Evolutionary conservation across 2,888 invertebrate species (phyloP).

Genomic region (Leucophenga montana): DNA sequence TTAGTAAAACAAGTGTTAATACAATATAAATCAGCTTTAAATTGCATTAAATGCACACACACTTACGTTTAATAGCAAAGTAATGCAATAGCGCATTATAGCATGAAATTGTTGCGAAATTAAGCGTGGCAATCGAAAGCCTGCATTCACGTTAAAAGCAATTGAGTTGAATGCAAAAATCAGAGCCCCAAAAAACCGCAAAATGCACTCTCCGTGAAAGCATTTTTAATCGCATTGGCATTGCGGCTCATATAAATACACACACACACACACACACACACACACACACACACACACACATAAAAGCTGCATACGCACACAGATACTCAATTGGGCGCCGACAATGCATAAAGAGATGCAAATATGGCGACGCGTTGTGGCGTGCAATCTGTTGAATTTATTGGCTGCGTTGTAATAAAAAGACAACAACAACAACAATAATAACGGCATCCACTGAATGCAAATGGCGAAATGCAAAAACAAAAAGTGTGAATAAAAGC

Average conservation of each 20-base stretch:
- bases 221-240: conserved; percentile 63
- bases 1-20: neutral
- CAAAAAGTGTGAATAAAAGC: conserved; percentile 40
- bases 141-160: neutral
- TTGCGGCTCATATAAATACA: neutral
- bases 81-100: too few relatives aligned
- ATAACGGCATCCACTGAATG: conserved; percentile 25
- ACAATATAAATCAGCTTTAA: neutral
- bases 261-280: conserved; percentile 13
- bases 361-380: conserved; percentile 13
- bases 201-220: conserved; percentile 65
- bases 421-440: conserved; percentile 22
- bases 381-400: conserved; percentile 64
- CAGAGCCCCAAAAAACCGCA: conserved; percentile 48
- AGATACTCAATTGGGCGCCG: neutral
- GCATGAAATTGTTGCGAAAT: neutral
- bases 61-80: too few relatives aligned
- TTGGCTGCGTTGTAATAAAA: conserved; percentile 38
- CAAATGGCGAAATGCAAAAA: conserved; percentile 7
- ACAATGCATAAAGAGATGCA: conserved; percentile 12
- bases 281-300: conserved; percentile 17
- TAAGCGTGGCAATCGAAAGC: neutral
- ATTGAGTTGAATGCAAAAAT: neutral
- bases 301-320: too few relatives aligned
- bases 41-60: neutral